Evolutionary conservation across 2,888 invertebrate species (phyloP), one percentile per base, ranked within the genome.

Genomic region (Physocephala rufipes): DNA sequence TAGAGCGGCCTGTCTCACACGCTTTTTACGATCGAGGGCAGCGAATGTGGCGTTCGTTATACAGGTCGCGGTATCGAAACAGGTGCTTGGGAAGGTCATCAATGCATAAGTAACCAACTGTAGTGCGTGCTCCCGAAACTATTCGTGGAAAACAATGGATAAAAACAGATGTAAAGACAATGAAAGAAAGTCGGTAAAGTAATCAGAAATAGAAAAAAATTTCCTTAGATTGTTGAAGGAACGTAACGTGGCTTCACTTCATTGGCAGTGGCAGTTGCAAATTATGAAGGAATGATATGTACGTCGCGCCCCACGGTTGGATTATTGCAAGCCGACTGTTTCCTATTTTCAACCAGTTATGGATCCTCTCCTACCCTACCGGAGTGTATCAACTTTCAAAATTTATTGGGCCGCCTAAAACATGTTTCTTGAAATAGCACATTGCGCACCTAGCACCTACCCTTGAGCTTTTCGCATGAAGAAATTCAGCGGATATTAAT

Each of bases 1-100:
- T 68, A 95, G 89, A 70, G 89, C 93, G 74, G 90, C 95, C 87
- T 90, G 95, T 79, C 90, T 90, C 74, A 92, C 96, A 79, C 90
- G 90, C 82, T 91, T 90, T 79, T 92, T 94, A 76, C 89, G 90
- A 82, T 84, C 91, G 77, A 79, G 87, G 82, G 75, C 88, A 2
- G 86, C 83, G 68, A 82, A 73, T 75, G 82, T 74, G 80, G 88
- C 76, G 79, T 83, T 79, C 81, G 87, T 75, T 76, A 87, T 72
- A 80, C 86, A 78, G 79, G 87, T 89, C 82, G 79, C 79, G 21
- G 84, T 81, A 87, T 92, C 91, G 80, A 93, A 90, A 77, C 93
- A 92, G 65, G 91, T 91, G 79, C 93, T 91, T 2, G 94, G 94
- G 82, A 93, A 93, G 43, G 92, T 92, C 82, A 94, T 89, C 76